Evolutionary conservation across 2,888 invertebrate species (phyloP).

Genomic region (Xanthorhoe spadicearia): DNA sequence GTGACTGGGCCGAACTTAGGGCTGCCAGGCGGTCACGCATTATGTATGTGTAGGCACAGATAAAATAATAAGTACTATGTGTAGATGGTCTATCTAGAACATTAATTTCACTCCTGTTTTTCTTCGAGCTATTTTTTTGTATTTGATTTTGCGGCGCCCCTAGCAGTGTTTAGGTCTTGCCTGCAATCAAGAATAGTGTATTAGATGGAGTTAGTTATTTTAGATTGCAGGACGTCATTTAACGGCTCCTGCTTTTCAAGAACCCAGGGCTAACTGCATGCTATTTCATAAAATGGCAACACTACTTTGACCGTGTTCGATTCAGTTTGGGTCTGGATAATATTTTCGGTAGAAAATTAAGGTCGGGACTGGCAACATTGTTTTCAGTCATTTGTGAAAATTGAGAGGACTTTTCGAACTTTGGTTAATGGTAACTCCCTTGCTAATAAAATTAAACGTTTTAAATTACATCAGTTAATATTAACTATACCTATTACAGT

Average conservation of each 20-base stretch:
- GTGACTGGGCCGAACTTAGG: too few relatives aligned
- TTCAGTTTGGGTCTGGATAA: slow-evolving; percentile 10
- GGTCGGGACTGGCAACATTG: slow-evolving; percentile 4
- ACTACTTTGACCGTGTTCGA: slow-evolving; percentile 16
- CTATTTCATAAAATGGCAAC: slow-evolving; percentile 17
- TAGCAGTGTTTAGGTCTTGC: too few relatives aligned
- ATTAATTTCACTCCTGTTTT: too few relatives aligned
- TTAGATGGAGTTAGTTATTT: too few relatives aligned
- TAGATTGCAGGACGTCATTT: neutral
- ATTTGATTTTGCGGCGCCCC: too few relatives aligned
- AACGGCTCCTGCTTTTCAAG: neutral
- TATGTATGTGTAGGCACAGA: too few relatives aligned
- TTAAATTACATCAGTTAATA: neutral
- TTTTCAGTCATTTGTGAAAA: slow-evolving; percentile 6
- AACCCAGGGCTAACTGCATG: slow-evolving; percentile 10
- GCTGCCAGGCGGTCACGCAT: too few relatives aligned
- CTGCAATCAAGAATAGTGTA: too few relatives aligned
- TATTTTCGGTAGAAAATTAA: slow-evolving; percentile 17
- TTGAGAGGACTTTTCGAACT: slow-evolving; percentile 8
- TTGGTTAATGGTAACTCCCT: neutral
- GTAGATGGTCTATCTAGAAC: too few relatives aligned
- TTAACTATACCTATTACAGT: neutral
- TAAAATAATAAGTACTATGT: too few relatives aligned
- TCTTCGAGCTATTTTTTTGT: too few relatives aligned
- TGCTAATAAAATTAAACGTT: neutral